Base-by-base conservation (phyloP, 2,113 vertebrate genomes). In the Perca schrenkii region DNA sequence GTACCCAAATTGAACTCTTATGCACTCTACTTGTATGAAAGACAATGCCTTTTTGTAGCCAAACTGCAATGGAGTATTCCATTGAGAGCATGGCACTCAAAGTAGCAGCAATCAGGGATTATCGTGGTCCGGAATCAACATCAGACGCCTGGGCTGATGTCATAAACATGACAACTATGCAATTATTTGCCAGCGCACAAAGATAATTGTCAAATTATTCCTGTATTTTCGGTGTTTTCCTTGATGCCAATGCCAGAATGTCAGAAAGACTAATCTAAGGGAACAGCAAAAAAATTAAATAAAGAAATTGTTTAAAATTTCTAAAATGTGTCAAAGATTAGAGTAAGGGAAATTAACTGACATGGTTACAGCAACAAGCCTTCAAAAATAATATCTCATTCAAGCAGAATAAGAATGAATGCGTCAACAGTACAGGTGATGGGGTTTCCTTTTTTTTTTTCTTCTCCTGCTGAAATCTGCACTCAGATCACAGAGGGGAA, bases 1-100 rank as follows among this genome's bases (percentile, higher is more conserved):
- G 21, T 79, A 84, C 67, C 88, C 91, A 91, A 81, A 90, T 80
- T 88, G 88, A 91, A 88, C 88, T 93, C 90, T 85, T 66, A 63
- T 25, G 84, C 78, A 66, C 87, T 88, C 73, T 82, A 65, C 85
- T 73, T 85, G 80, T 73, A 90, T 82, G 79, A 79, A 85, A 79
- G 79, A 79, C 85, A 82, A 92, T 80, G 71, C 82, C 71, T 60
- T 89, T 82, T 69, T 75, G 77, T 8, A 70, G 87, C 80, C 72
- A 79, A 82, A 86, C 77, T 74, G 83, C 69, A 76, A 53, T 83
- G 64, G 87, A 81, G 70, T 79, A 50, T 66, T 88, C 85, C 58
- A 65, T 17, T 60, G 78, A 88, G 68, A 74, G 69, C 43, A 14
- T 15, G 34, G 49, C 46, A 34, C 71, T 61, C 40, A 47, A n/a